phyloP scores from a whole-genome alignment of 2,113 vertebrate species.

The Paramisgurnus dabryanus region DNA sequence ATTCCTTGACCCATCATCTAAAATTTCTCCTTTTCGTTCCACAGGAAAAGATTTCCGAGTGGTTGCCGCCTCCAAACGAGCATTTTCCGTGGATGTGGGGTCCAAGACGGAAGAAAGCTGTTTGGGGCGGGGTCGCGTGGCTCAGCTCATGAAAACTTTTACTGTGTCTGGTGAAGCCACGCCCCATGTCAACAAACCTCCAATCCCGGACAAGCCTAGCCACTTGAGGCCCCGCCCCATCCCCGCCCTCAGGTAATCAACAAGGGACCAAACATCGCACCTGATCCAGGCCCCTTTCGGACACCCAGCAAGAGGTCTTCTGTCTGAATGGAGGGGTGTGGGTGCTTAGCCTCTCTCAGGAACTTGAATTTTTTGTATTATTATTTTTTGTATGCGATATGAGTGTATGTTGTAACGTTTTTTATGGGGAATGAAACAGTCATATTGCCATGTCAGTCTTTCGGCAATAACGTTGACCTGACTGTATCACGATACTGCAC shows the following conservation, averaged over 20 bases:
- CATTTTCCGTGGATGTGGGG: slow-evolving; percentile 15
- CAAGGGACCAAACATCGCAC: neutral
- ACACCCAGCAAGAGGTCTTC: slow-evolving; percentile 22
- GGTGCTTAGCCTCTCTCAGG: slow-evolving; percentile 50
- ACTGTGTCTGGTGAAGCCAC: slow-evolving; percentile 45
- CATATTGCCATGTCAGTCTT: neutral
- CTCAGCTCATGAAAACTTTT: slow-evolving; percentile 77
- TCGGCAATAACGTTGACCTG: neutral
- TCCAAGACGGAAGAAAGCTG: slow-evolving; percentile 34
- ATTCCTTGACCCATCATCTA: neutral
- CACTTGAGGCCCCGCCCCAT: slow-evolving; percentile 67
- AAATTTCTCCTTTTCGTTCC: slow-evolving; percentile 22
- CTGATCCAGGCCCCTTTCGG: slow-evolving; percentile 28
- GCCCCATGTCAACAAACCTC: slow-evolving; percentile 66
- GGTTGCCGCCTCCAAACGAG: slow-evolving; percentile 50
- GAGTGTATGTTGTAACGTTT: slow-evolving; percentile 69
- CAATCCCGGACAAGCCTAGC: slow-evolving; percentile 71
- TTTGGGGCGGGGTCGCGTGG: slow-evolving; percentile 70
- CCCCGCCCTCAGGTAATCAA: slow-evolving; percentile 73
- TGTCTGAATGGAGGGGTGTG: neutral
- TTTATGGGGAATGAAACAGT: slow-evolving; percentile 52
- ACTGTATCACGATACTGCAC: neutral
- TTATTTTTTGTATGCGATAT: slow-evolving; percentile 58
- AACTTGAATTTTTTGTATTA: slow-evolving; percentile 56
- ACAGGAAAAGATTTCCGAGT: slow-evolving; percentile 57